These are phyloP conservation scores for Scelioninae gen. 2 DNA, from an alignment of 2,888 invertebrate species.

Conservation along the genomic window DNA sequence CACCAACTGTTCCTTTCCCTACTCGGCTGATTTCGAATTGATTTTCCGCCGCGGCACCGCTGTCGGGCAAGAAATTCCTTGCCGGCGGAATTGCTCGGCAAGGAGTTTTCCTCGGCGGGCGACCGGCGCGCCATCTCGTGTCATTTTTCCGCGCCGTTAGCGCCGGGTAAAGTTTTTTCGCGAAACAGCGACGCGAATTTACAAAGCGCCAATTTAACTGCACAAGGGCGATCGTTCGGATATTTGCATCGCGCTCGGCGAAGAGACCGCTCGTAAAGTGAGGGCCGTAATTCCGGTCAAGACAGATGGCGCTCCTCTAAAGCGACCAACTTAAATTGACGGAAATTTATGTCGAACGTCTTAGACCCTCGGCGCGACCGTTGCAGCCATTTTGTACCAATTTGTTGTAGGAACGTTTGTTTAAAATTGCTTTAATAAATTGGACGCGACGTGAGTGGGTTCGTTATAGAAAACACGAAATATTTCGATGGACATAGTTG, in stretches of 20 bases:
- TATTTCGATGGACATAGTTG: too few relatives aligned
- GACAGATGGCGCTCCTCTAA: not conserved
- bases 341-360: conserved; percentile 28
- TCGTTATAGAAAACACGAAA: too few relatives aligned
- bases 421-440: too few relatives aligned
- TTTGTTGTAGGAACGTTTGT: too few relatives aligned
- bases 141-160: conserved; percentile 30
- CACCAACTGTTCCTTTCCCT: too few relatives aligned
- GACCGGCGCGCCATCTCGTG: conserved; percentile 10
- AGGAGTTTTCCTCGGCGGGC: not conserved
- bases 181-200: conserved; percentile 37
- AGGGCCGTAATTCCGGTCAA: conserved; percentile 26
- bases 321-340: conserved; percentile 9
- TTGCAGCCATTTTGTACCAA: not conserved
- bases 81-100: not conserved
- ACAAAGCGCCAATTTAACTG: conserved; percentile 45
- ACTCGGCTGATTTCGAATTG: conserved; percentile 53
- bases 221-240: conserved; percentile 35
- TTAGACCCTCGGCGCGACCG: conserved; percentile 8
- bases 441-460: too few relatives aligned
- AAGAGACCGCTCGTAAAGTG: conserved; percentile 11
- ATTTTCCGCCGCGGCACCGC: conserved; percentile 25
- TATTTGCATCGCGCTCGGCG: conserved; percentile 43
- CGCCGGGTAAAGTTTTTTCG: conserved; percentile 14
- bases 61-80: too few relatives aligned